Evolutionary conservation across 2,797 vertebrate genomes (phyloP), one percentile per base, ranked within the genome.

Genomic region (Mus caroli): DNA sequence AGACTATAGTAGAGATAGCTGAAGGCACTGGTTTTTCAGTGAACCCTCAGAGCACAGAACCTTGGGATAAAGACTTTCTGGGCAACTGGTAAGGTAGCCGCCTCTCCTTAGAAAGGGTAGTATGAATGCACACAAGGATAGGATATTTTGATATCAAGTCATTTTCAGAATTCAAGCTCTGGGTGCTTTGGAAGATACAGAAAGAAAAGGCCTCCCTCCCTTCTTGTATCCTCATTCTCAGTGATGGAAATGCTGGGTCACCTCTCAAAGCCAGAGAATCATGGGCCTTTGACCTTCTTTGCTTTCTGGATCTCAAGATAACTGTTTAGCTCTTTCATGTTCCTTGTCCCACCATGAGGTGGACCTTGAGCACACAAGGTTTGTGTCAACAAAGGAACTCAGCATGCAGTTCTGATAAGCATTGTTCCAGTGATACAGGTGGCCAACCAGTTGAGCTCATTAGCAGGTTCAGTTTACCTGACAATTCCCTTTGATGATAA

Each of bases 331-430:
- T 67, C 62, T 80, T 56, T 82, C 71, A 14, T 80, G 78, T 79
- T 50, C 58, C 46, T 9, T 90, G 24, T 92, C 75, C 60, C 24
- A 20, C 14, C 75, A 40, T 7, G n/a, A 92, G 88, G 84, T 40
- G 22, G 62, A 87, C 22, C 54, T 77, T 62, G 50, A 79, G 64
- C 71, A 24, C 4, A 22, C 6, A 54, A 94, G 94, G 58, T 77
- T 90, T 96, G 87, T 24, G 24, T 78, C 78, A 82, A 93, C 52
- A 43, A 73, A 91, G 85, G 80, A 80, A 58, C 88, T 96, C 83
- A 13, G 52, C 52, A 7, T 62, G 26, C n/a, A 64, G 67, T 83
- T 87, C 60, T 87, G 88, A 78, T 50, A 62, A 91, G 34, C 77
- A 85, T 43, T 58, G 75, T 88, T 77, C 37, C 1, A 37, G 43